These are phyloP conservation scores for Ornithorhynchus anatinus DNA, from an alignment of 2,113 vertebrate genomes.

Conservation along the genomic window DNA sequence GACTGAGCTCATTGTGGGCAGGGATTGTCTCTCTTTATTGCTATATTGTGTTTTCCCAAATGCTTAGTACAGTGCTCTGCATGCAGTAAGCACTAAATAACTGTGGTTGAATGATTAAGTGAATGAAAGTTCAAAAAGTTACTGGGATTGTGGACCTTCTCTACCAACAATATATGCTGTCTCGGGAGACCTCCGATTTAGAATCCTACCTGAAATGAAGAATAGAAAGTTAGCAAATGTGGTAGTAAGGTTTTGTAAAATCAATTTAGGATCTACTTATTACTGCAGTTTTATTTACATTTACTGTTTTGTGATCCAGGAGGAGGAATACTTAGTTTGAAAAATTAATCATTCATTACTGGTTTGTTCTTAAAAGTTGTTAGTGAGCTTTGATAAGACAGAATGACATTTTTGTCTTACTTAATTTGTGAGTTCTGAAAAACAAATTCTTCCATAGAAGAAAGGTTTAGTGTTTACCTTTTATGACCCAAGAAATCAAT, in stretches of 20 bases:
- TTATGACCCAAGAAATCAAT: no score
- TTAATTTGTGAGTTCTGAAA: neutral
- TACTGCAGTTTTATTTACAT: neutral
- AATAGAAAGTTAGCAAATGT: neutral
- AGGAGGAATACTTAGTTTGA: conserved; percentile 26
- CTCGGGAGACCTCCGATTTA: neutral
- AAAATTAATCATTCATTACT: neutral
- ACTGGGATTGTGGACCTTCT: no score
- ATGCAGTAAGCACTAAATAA: no score
- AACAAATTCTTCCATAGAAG: neutral
- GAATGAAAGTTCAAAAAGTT: no score
- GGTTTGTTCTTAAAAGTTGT: conserved; percentile 11
- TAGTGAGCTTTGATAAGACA: no score
- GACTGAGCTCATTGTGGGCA: no score
- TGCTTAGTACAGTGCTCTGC: no score
- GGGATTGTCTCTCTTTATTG: no score
- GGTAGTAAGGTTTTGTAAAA: neutral
- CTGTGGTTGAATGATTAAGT: no score
- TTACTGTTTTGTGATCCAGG: neutral
- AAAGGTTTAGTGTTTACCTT: neutral
- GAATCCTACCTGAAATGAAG: neutral
- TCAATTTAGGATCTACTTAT: neutral
- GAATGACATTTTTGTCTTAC: conserved; percentile 2
- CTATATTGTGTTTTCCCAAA: no score
- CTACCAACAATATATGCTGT: no score